Base-by-base conservation (phyloP, 2,888 invertebrate species). In the Parascotia fuliginaria region DNA sequence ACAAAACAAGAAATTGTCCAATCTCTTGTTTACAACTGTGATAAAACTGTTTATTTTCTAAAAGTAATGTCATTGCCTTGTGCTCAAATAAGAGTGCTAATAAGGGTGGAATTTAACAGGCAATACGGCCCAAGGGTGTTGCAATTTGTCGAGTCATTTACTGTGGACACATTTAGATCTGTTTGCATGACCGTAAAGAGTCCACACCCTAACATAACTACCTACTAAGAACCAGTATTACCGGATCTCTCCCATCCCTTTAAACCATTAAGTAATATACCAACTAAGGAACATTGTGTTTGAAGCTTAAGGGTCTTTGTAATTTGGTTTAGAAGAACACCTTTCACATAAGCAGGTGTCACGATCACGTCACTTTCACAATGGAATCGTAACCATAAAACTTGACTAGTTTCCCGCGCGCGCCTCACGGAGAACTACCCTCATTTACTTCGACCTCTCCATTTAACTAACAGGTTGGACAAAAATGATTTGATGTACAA, bases 171-270 rank as follows among this genome's bases (percentile, higher is more conserved):
- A 81, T 81, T 79, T 81, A 81, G 79, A 71, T 75, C 77, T 85
- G 90, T 90, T 90, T 88, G 87, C 86, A 83, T 84, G 85, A 70
- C 78, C 80, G 79, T 89, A 87, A 87, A 88, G 68, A 75, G 70
- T 79, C 82, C 89, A 87, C 90, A 79, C 89, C 90, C 87, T 82
- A 60, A 67, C 65, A 70, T 77, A 72, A 74, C 81, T 81, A 75
- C 78, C 77, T 74, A 72, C 67, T 51, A 47, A 57, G 48, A 48
- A 49, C 89, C 83, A 83, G 14, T 61, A 24, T 78, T 63, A 27
- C 11, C 37, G 54, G 86, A 76, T 42, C 79, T 49, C 50, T 56
- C 65, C 42, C 61, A 49, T 53, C 66, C 68, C 59, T 51, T 53
- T 50, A 38, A 15, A 39, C 27, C 40, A 39, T 50, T 52, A 37